Evolutionary conservation across 2,888 invertebrate species (phyloP).

Genomic region (Cetonia aurata): DNA sequence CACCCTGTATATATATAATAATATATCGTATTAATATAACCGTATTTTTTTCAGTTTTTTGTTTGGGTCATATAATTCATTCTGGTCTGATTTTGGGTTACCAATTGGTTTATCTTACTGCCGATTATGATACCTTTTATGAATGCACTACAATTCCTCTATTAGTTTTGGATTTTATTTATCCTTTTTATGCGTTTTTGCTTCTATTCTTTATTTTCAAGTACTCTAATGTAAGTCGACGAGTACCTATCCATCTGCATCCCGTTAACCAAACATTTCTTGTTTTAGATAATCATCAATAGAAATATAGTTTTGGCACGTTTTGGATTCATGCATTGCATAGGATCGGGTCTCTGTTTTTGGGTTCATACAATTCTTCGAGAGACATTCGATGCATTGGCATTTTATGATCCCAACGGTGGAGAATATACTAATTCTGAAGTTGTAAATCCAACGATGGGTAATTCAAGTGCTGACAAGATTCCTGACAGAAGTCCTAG

Average conservation of each 20-base stretch:
- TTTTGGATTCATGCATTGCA: conserved; percentile 84
- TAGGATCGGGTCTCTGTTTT: conserved; percentile 83
- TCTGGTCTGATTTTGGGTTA: conserved; percentile 78
- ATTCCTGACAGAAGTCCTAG: conserved; percentile 56
- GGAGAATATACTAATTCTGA: conserved; percentile 49
- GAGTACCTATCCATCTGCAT: too few species aligned
- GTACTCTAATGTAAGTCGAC: conserved; percentile 79
- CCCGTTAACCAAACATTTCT: not conserved
- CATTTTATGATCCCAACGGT: conserved; percentile 66
- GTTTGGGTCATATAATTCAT: conserved; percentile 83
- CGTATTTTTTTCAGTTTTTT: conserved; percentile 72
- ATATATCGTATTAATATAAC: conserved; percentile 8
- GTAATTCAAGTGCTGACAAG: not conserved
- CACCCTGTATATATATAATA: too few species aligned
- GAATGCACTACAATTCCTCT: conserved; percentile 74
- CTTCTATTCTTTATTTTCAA: conserved; percentile 86
- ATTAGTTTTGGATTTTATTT: conserved; percentile 76
- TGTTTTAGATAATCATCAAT: conserved; percentile 72
- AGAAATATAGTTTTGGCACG: conserved; percentile 72
- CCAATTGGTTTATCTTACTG: conserved; percentile 73
- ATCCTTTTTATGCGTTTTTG: conserved; percentile 80
- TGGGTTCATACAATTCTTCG: conserved; percentile 84
- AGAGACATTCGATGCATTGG: conserved; percentile 78
- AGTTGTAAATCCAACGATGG: conserved; percentile 10
- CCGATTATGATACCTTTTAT: conserved; percentile 70